phyloP scores from a whole-genome alignment of 2,113 vertebrate species.

The Colinus virginianus region DNA sequence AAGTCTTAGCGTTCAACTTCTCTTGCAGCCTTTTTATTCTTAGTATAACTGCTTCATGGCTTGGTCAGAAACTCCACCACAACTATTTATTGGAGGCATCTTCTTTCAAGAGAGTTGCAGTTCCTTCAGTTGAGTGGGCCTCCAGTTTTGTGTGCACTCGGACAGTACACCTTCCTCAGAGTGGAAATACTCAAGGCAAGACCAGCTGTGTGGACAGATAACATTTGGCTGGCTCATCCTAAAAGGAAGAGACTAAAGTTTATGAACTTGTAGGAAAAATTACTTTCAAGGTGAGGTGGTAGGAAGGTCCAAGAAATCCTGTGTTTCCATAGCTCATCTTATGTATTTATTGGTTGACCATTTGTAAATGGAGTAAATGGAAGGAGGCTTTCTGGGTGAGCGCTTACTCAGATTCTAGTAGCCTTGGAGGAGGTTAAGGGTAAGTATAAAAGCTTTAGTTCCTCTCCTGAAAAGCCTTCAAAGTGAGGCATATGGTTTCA shows the following conservation, averaged over 20 bases:
- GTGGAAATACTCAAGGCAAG: neutral
- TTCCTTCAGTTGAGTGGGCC: neutral
- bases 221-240: neutral
- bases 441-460: neutral
- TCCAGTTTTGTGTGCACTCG: neutral
- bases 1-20: neutral
- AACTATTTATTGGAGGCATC: neutral
- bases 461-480: neutral
- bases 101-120: neutral
- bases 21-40: conserved; percentile 22
- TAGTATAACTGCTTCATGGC: neutral
- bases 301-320: neutral
- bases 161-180: neutral
- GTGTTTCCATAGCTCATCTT: neutral
- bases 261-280: neutral
- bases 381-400: neutral
- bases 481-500: neutral
- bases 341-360: neutral
- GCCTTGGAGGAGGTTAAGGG: neutral
- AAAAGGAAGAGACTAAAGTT: neutral
- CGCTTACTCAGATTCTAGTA: neutral
- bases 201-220: neutral
- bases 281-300: neutral
- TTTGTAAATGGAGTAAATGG: neutral
- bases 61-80: neutral